These are phyloP conservation scores for Carettochelys insculpta DNA, from an alignment of 2,113 vertebrate species.

Conservation along the genomic window DNA sequence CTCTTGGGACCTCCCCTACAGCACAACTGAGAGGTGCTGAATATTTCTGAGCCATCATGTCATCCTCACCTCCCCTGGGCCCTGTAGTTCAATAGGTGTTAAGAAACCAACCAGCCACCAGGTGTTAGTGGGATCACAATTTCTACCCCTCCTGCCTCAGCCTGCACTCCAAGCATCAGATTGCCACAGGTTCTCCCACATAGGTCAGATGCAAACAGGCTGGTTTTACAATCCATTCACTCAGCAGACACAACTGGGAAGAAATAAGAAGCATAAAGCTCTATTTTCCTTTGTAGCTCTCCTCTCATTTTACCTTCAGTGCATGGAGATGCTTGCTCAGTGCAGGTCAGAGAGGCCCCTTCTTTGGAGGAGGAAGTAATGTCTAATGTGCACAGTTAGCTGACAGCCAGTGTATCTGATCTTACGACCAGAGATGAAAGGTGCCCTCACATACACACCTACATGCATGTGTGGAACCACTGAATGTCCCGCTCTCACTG, in stretches of 20 bases:
- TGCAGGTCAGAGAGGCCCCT: not conserved
- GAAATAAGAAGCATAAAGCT: not conserved
- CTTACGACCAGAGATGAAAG: not conserved
- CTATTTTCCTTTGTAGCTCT: not conserved
- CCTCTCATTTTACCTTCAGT: not conserved
- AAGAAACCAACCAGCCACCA: not conserved
- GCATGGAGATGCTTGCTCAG: not conserved
- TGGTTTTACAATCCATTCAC: not conserved
- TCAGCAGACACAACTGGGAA: not conserved
- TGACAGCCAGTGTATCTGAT: not conserved
- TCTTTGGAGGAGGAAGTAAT: not conserved
- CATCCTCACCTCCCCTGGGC: not conserved
- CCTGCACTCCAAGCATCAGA: not conserved
- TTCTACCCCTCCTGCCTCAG: not conserved
- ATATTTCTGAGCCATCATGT: not conserved
- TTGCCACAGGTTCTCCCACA: not conserved
- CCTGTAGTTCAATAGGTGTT: not conserved
- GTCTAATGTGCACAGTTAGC: not conserved
- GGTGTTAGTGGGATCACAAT: not conserved
- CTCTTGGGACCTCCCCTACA: not conserved
- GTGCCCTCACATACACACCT: not conserved
- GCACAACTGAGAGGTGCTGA: not conserved
- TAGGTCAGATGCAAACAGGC: not conserved
- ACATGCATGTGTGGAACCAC: not conserved
- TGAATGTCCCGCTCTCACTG: not conserved